A percentile compares a stretch with the other conserved stretches of the same genome.
Evolutionary conservation across 2,888 invertebrate species (phyloP).

Genomic region (Thereva unica): DNA sequence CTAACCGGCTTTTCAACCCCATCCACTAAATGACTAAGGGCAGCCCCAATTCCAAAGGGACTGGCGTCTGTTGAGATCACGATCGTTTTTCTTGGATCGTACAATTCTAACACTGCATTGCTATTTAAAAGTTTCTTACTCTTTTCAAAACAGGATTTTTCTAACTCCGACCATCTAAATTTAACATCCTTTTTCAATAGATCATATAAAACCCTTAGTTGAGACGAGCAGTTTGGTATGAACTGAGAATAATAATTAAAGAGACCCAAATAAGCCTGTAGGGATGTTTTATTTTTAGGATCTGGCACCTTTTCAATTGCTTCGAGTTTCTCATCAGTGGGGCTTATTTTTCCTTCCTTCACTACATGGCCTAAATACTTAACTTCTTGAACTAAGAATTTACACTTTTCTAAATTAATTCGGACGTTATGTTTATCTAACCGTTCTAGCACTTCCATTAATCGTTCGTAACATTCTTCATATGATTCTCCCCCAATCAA

Average conservation of each 20-base stretch:
- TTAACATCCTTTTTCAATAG: background rate
- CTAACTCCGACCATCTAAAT: background rate
- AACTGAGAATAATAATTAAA: slow-evolving; percentile 1
- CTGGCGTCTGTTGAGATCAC: background rate
- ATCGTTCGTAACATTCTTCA: slow-evolving; percentile 26
- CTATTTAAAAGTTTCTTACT: background rate
- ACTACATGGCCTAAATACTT: slow-evolving; percentile 8
- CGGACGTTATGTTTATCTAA: slow-evolving; percentile 28
- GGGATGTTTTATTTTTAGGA: background rate
- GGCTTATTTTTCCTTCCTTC: background rate
- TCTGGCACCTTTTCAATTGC: background rate
- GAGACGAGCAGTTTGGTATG: background rate
- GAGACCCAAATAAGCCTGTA: background rate
- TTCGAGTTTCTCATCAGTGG: background rate
- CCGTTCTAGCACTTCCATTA: slow-evolving; percentile 21
- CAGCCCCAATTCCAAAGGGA: background rate
- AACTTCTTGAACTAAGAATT: slow-evolving; percentile 30
- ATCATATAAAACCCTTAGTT: background rate
- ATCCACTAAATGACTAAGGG: background rate
- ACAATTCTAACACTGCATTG: background rate
- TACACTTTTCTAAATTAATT: slow-evolving; percentile 37
- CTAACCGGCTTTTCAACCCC: background rate
- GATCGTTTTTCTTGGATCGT: background rate
- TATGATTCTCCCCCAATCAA: slow-evolving; percentile 20
- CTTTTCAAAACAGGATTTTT: background rate